Base-by-base conservation (phyloP, 2,797 vertebrate genomes). In the Parauchenoglanis punctatus region DNA sequence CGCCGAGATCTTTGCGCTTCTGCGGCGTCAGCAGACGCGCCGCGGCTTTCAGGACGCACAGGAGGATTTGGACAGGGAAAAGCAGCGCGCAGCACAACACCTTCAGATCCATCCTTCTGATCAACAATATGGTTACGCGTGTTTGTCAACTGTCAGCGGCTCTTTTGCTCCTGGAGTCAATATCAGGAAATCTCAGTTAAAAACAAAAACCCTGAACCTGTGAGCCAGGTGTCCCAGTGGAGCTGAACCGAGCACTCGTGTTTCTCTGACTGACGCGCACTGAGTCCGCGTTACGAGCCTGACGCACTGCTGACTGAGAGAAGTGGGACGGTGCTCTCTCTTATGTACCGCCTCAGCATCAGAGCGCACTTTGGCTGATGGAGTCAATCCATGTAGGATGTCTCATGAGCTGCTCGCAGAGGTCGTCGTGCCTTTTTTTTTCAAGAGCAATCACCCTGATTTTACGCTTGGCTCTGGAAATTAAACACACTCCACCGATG, bases 21-120 rank as follows among this genome's bases (percentile, higher is more conserved):
- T 93, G 91, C 13, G 96, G 96, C 92, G 96, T 92, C 90, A 96
- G 40, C 89, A 93, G 40, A 86, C 93, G 92, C 89, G 93, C 89
- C 7, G 94, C 93, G 0, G 96, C 96, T 85, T 94, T 96, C 70
- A 93, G 91, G 93, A 96, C 92, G 92, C 95, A 89, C 17, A 92
- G 93, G 49, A 95, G 2, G 90, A 97, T 93, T 92, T 95, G 96
- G 65, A 96, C 67, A 20, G 96, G 95, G 87, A 97, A 93, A 23
- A 96, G 92, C 88, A 97, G 90, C 93, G 95, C 54, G 54, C 95
- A 94, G 86, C 94, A 95, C 91, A 97, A 92, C 91, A 94, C 72
- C 88, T 92, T 95, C 94, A 95, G 94, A 35, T 95, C 87, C 97
- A 97, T 97, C 93, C 70, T 56, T 4, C 56, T 31, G 61, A 70